Base-by-base conservation (phyloP, 2,113 vertebrate genomes). In the Cromileptes altivelis region DNA sequence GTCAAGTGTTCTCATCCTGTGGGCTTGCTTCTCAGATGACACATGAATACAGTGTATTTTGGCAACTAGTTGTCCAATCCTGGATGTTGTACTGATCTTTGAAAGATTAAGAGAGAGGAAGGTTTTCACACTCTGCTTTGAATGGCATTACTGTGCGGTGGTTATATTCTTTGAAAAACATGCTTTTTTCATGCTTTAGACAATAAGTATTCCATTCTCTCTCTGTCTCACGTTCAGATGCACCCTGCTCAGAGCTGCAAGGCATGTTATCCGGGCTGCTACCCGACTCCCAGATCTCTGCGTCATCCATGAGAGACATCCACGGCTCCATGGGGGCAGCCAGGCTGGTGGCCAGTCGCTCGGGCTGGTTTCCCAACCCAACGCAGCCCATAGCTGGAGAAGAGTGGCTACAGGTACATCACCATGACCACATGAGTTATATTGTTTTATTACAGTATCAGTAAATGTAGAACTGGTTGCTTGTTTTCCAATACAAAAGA, bases 221-320 rank as follows among this genome's bases (percentile, higher is more conserved):
- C 40, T 75, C 65, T 91, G 19, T 27, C 67, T 80, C n/a, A 57
- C n/a, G n/a, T 68, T 42, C 90, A 99, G 98, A 99, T 68, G 97
- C 96, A 0, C 97, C 97, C 1, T 99, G 98, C 88, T 99, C 98
- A 42, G 97, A 96, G 93, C 96, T 99, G 93, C 95, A 99, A 73
- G 98, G 98, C 52, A 98, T 99, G 98, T 93, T 99, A 82, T 99
- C 98, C 0, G 98, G 98, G 12, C 95, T 97, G 63, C 96, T 99
- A 14, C 94, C 98, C 0, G 98, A 99, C 85, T 95, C 97, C 0
- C 98, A 99, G 94, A 98, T 99, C 92, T 97, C 97, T 0, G 97
- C 98, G 3, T 99, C 98, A 45, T 99, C 98, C 68, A 96, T 96
- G 88, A 94, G 97, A 70, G 97, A 98, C 88, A 97, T 99, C 55